A percentile compares a stretch with the other conserved stretches of the same genome.
phyloP scores from a whole-genome alignment of 2,797 vertebrate species.

The Iguana delicatissima region DNA sequence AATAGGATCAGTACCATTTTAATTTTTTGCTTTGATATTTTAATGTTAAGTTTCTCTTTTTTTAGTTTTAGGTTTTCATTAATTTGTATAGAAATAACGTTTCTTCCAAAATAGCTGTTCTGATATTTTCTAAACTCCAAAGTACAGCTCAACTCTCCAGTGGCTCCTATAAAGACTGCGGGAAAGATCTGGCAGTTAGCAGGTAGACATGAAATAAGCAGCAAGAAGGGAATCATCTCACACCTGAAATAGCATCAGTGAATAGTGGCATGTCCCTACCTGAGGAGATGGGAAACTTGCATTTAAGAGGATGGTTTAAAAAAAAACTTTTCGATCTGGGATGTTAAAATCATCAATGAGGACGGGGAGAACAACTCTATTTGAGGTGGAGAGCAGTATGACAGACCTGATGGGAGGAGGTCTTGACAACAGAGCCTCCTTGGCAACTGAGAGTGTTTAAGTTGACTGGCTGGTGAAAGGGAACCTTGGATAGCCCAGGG shows the following conservation, averaged over 20 bases:
- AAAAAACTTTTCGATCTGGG: no score
- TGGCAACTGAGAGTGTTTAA: no score
- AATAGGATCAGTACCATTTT: not conserved
- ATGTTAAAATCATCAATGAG: no score
- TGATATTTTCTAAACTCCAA: not conserved
- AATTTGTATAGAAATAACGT: conserved; percentile 3
- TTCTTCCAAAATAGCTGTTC: not conserved
- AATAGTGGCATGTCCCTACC: not conserved
- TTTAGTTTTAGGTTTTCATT: not conserved
- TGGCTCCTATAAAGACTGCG: not conserved
- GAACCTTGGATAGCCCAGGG: no score
- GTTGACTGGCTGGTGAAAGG: no score
- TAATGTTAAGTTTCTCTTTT: not conserved
- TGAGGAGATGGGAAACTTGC: no score
- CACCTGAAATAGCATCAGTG: not conserved
- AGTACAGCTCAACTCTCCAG: not conserved
- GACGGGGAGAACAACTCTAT: no score
- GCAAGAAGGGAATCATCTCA: not conserved
- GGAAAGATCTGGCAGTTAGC: not conserved
- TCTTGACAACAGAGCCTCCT: no score
- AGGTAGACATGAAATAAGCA: not conserved
- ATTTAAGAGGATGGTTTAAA: no score
- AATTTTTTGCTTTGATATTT: not conserved
- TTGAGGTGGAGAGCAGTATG: not conserved
- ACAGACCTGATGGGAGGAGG: no score